phyloP scores from a whole-genome alignment of 2,888 invertebrate species.

The Agrotis ipsilon region DNA sequence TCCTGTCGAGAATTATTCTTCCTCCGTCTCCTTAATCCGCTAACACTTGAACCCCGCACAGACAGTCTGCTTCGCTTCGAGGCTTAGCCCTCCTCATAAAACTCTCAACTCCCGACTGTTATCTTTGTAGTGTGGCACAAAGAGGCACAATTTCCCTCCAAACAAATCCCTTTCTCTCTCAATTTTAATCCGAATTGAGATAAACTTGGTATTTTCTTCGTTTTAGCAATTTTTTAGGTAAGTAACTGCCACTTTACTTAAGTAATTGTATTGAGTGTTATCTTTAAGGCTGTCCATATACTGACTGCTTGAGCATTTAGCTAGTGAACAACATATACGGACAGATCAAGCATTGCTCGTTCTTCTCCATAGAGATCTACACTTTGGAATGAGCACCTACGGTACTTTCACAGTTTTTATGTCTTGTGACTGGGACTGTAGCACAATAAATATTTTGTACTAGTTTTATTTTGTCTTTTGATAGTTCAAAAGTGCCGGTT shows the following conservation, averaged over 20 bases:
- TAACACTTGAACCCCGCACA: conserved; percentile 1
- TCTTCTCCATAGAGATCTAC: no score
- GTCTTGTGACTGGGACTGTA: no score
- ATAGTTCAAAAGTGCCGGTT: no score
- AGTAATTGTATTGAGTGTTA: conserved; percentile 21
- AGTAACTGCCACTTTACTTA: neutral
- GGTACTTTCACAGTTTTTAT: no score
- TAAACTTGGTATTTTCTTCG: conserved; percentile 19
- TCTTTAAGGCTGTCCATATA: neutral
- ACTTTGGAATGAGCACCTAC: no score
- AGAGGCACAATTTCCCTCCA: conserved; percentile 40
- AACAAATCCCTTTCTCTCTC: conserved; percentile 32
- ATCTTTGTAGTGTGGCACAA: conserved; percentile 56
- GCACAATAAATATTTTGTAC: no score
- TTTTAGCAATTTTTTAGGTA: conserved; percentile 32
- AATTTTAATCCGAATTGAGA: conserved; percentile 37
- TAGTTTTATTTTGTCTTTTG: no score
- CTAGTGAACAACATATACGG: no score
- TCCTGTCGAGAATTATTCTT: no score
- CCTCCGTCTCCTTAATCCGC: neutral
- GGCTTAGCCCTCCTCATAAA: conserved; percentile 60
- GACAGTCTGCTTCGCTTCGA: conserved; percentile 26
- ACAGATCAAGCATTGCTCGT: no score
- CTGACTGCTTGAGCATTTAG: no score
- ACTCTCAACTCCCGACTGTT: conserved; percentile 53